phyloP scores from a whole-genome alignment of 2,113 vertebrate genomes.

The Puntigrus tetrazona region DNA sequence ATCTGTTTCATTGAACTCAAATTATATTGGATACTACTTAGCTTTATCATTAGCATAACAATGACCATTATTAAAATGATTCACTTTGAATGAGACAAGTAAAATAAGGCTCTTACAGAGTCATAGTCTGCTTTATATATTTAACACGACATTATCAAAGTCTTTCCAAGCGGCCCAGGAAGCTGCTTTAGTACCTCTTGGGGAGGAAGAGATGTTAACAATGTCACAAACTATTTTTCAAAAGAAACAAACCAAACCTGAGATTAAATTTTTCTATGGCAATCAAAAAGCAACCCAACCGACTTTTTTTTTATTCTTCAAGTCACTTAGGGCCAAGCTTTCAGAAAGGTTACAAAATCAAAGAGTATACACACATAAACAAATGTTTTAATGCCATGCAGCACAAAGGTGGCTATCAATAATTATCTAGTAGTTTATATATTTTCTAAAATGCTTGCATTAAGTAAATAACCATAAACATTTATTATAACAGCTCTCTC shows the following conservation, averaged over 20 bases:
- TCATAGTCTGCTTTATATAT: neutral
- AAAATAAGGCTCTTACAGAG: neutral
- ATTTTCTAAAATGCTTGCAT: neutral
- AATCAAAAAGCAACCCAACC: neutral
- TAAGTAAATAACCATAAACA: neutral
- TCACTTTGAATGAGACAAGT: neutral
- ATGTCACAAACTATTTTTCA: slow-evolving; percentile 1
- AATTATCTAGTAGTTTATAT: neutral
- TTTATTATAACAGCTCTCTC: neutral
- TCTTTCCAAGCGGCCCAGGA: neutral
- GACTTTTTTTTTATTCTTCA: neutral
- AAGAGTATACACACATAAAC: neutral
- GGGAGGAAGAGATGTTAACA: neutral
- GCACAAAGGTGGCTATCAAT: neutral
- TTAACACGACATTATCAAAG: neutral
- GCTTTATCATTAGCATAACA: neutral
- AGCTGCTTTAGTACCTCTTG: neutral
- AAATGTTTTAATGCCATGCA: neutral
- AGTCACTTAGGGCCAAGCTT: neutral
- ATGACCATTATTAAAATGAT: neutral
- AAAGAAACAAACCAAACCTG: neutral
- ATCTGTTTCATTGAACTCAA: neutral
- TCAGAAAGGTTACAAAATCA: neutral
- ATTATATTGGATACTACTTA: neutral
- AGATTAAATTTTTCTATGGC: neutral